Evolutionary conservation across 30 jellyfish, hydroid and myxozoan genomes (phyloP), one percentile per base, ranked within the genome.

Genomic region (Chironex yamaguchii): DNA sequence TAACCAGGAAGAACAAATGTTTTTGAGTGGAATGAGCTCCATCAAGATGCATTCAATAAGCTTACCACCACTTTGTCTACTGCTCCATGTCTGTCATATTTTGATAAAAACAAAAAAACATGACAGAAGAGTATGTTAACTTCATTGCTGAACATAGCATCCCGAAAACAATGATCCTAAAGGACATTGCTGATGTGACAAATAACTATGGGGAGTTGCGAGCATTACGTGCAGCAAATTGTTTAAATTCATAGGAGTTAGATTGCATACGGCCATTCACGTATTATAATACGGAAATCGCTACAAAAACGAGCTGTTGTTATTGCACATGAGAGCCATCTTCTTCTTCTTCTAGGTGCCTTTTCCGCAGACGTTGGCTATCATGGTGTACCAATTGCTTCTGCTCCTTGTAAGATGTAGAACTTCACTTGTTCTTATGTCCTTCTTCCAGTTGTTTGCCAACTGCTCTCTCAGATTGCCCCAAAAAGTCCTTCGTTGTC

Each of bases 151-250:
- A 62, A 29, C 76, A 75, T 66, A 63, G 84, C 26, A 53, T 62
- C 2, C 96, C 91, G 27, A 83, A 86, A 71, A 89, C 95, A 29
- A 50, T 85, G 81, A 33, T 89, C 24, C 62, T 85, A 52, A 33
- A 71, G 36, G 95, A 85, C 27, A 71, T 70, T 36, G 84, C 75
- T 12, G 77, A 62, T 22, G 96, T 71, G 51, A 86, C 91, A 11
- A 11, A 31, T 35, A 62, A 84, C 52, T 82, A 70, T 54, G 82
- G 30, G 4, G 82, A 54, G 11, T 76, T 70, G 52, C 34, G 36
- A 69, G 73, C 75, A 3, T 49, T 79, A 9, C 90, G 72, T 1
- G 90, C 90, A 17, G 82, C 90, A 22, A 62, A 62, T 27, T 82
- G 82, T 6, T 34, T 79, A 30, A 79, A 79, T 32, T 64, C 34